Evolutionary conservation across 2,113 vertebrate species (phyloP), one percentile per base, ranked within the genome.

Genomic region (Equus przewalskii): DNA sequence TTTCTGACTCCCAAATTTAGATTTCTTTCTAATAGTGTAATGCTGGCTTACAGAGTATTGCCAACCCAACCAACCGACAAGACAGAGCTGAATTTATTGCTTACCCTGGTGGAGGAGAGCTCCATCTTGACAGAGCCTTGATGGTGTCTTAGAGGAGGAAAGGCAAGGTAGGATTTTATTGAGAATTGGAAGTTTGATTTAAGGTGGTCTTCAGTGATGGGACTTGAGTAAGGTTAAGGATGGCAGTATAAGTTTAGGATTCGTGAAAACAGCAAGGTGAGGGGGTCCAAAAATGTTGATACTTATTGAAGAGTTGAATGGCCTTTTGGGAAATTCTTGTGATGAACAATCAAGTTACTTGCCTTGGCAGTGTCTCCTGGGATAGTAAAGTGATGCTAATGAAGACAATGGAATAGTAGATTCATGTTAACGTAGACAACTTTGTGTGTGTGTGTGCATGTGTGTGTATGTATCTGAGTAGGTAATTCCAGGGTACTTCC

Each of bases 301-400:
- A 36, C 8, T 94, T 79, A 26, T 4, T 69, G 21, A 94, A 49
- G 30, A 95, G n/a, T n/a, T 46, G n/a, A 12, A 12, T 91, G 28
- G 51, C 67, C 22, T 64, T 97, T 60, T 67, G 78, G 49, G 41
- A 72, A 93, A 87, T 62, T 56, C 82, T 89, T 92, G 30, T 36
- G 60, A 89, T 64, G 18, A 88, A 56, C 10, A 78, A 7, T 75
- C 14, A 84, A 88, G 41, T n/a, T 95, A 87, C 10, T n/a, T 67
- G 49, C 12, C 24, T 91, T 33, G 30, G 3, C 1, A 73, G 24
- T 70, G 22, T 92, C 36, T 75, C 16, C 22, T 83, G 22, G 58
- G n/a, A 64, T 69, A 72, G 12, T 72, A 22, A 72, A 85, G 30
- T 14, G 22, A 64, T 82, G 5, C 24, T 86, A 41, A 79, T 30